Evolutionary conservation across 2,113 vertebrate species (phyloP), one percentile per base, ranked within the genome.

Genomic region (Ceyx melanurus): DNA sequence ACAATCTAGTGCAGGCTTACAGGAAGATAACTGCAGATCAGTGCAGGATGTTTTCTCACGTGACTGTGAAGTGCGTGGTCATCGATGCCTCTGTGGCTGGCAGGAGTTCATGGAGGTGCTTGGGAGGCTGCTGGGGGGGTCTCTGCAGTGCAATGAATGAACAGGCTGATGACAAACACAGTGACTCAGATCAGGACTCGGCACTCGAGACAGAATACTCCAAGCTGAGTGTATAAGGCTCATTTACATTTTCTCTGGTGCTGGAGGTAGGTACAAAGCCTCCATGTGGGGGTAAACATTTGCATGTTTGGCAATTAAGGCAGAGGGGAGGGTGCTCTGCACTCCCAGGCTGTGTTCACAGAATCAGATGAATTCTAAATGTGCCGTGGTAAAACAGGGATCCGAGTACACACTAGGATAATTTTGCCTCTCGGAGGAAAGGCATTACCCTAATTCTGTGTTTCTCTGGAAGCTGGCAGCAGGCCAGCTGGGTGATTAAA

Each of bases 341-440:
- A 12, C 61, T 86, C 31, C 0, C 2, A 62, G 83, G 16, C 19
- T 20, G 80, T 62, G 88, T 72, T 61, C 1, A 2, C 48, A 40
- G 74, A 94, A 62, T 86, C 5, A 2, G 48, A 57, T 84, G 90
- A 84, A 67, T 92, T 92, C 78, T 88, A 33, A 91, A 88, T 35
- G 20, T 75, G 56, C 81, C 1, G 3, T 73, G 77, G 57, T 92
- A 61, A 95, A 95, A 79, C 58, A 61, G 82, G 92, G 94, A 84
- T 84, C 73, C 5, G 70, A 92, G 75, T 45, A 82, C 78, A 18
- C 73, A 70, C 65, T 20, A 78, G 73, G 89, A 89, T 95, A 71
- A 73, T 93, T 93, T 81, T 87, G 75, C 84, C 56, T 92, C 87
- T 95, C 6, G 0, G 28, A 94, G 88, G 88, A 93, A 88, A 87